Base-by-base conservation (phyloP, 2,113 vertebrate species). In the Toxotes chatareus region DNA sequence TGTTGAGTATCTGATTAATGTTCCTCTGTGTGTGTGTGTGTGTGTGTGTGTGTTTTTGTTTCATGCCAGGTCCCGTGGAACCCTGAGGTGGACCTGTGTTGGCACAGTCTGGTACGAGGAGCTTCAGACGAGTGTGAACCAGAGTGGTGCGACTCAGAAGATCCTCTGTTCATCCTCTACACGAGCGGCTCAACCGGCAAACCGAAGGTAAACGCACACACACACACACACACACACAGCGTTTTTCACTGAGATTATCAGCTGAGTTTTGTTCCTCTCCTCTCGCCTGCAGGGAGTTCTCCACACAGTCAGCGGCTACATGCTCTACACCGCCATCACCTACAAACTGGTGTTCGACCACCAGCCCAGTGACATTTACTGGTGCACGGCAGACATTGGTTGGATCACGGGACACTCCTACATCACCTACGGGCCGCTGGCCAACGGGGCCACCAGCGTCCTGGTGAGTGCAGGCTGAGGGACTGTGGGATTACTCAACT, bases 371-470 rank as follows among this genome's bases (percentile, higher is more conserved):
- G 98, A 99, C 32, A 87, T 99, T 46, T 99, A 97, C 93, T 99
- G 98, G 98, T 99, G 98, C 94, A 99, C 98, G 0, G 98, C 98
- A 0, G 98, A 99, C 92, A 97, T 99, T 3, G 98, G 98, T 0
- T 99, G 98, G 98, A 99, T 99, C 87, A 99, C 98, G 0, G 98
- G 98, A 7, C 98, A 99, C 89, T 99, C 98, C 76, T 99, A 99
- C 89, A 92, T 99, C 93, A 96, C 97, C 7, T 99, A 99, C 0
- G 98, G 98, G 5, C 98, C 98, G 2, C 90, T 99, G 92, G 97
- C 97, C 11, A 98, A 99, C 0, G 98, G 97, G 12, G 98, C 97
- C 75, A 97, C 97, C 67, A 97, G 96, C 7, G 95, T 99, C 46
- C 79, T 99, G 94, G 98, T 99, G 86, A 97, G 97, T 64, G n/a